Evolutionary conservation across 64 coral and sea anemone species (phyloP), one percentile per base, ranked within the genome.

Genomic region (Porites australiensis): DNA sequence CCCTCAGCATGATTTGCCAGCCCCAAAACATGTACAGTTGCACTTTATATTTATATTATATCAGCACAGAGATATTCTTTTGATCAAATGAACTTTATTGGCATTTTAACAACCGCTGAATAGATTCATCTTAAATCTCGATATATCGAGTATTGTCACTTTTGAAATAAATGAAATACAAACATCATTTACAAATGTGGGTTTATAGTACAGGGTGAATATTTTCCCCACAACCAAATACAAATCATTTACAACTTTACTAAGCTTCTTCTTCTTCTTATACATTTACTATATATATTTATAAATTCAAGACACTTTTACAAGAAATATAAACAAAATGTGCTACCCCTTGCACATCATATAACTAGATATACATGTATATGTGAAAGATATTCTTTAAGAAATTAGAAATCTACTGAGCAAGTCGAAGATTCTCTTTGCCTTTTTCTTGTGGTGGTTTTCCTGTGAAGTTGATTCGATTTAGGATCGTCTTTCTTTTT

Each of bases 401-500:
- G 62, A 94, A 94, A 94, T 91, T 94, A 98, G 65, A 98, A 93
- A 79, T 98, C 95, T 47, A 98, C 88, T 10, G 91, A 93, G 70
- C 77, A 87, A 58, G 83, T 84, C 2, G 81, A 84, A 10, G 81
- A 84, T 49, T 84, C 81, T n/a, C 81, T 44, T 19, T 67, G 92
- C 37, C 95, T 77, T 47, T 98, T 98, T 77, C 95, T 79, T 8
- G 95, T 93, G 1, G 92, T 47, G 59, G 81, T 81, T 67, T 94
- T 98, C 45, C 92, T 85, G 55, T 79, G 92, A 79, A 77, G 82
- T 23, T 58, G 57, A 47, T 73, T 90, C 50, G 90, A 87, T 44
- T 89, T 95, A 3, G 94, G 46, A 0, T 99, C 98, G 12, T 98
- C 97, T 79, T 98, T 98, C 79, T 95, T 96, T 77, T 99, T 99